Evolutionary conservation across 2,113 vertebrate genomes (phyloP).

Genomic region (Forbesichthys papilliferus): DNA sequence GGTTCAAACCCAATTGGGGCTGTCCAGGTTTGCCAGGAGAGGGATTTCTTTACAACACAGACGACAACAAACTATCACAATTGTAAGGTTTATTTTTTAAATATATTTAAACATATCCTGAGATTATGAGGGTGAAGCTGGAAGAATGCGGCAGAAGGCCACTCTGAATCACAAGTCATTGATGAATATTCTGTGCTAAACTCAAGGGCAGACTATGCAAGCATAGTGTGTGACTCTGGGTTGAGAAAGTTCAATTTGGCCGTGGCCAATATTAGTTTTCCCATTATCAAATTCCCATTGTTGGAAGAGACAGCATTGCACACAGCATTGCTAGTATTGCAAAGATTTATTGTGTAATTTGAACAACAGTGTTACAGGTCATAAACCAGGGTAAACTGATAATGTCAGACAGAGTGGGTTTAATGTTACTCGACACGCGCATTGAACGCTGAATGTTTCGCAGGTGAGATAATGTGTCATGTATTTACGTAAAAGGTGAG

Average conservation of each 20-base stretch:
- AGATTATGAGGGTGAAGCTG: no score
- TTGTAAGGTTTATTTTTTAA: neutral
- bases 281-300: neutral
- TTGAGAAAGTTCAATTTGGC: no score
- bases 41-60: conserved; percentile 52
- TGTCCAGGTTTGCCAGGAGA: conserved; percentile 76
- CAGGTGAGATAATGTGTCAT: neutral
- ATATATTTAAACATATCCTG: neutral
- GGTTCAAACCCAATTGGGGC: conserved; percentile 58
- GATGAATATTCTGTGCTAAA: no score
- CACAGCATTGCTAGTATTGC: neutral
- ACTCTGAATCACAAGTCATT: no score
- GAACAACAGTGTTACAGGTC: conserved; percentile 27
- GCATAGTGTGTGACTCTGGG: no score
- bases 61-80: neutral
- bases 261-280: no score
- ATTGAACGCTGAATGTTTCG: conserved; percentile 46
- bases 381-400: conserved; percentile 12
- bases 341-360: conserved; percentile 69
- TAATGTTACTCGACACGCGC: conserved; percentile 35
- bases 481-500: neutral
- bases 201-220: no score
- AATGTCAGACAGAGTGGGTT: conserved; percentile 9
- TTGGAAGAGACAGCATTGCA: conserved; percentile 1
- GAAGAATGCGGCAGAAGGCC: no score